phyloP scores from a whole-genome alignment of 2,888 invertebrate genomes.

The Chloroclysta siterata region DNA sequence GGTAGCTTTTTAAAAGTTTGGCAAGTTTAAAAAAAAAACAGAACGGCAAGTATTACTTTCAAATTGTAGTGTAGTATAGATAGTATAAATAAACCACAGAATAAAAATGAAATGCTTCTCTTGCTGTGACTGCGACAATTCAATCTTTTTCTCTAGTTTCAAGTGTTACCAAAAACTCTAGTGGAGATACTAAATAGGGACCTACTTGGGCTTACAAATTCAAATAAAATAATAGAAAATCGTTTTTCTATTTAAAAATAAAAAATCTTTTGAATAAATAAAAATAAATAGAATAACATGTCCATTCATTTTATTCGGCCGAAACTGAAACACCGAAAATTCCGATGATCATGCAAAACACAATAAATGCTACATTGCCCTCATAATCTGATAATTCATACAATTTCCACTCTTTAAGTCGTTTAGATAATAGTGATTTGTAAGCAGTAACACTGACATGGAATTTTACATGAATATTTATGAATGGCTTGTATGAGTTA shows the following conservation, averaged over 20 bases:
- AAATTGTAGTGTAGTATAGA: neutral
- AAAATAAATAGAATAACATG: neutral
- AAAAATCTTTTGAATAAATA: no score
- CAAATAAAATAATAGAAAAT: no score
- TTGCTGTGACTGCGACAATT: no score
- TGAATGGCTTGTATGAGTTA: neutral
- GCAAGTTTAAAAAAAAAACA: neutral
- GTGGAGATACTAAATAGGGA: no score
- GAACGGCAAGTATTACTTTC: neutral
- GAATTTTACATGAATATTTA: conserved; percentile 39
- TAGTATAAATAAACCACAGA: no score
- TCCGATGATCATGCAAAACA: conserved; percentile 47
- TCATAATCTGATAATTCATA: conserved; percentile 65
- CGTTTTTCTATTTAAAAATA: no score
- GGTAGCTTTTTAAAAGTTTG: neutral
- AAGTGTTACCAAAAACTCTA: no score
- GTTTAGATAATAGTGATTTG: conserved; percentile 39
- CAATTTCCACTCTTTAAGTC: conserved; percentile 57
- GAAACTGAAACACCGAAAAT: conserved; percentile 36
- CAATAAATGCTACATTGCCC: conserved; percentile 45
- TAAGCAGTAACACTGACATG: conserved; percentile 35
- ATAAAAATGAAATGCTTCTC: no score
- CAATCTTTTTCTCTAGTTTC: no score
- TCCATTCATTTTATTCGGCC: conserved; percentile 13
- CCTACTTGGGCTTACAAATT: no score